Evolutionary conservation across 2,797 vertebrate genomes (phyloP), one percentile per base, ranked within the genome.

Genomic region (Notoglanidium macrostoma): DNA sequence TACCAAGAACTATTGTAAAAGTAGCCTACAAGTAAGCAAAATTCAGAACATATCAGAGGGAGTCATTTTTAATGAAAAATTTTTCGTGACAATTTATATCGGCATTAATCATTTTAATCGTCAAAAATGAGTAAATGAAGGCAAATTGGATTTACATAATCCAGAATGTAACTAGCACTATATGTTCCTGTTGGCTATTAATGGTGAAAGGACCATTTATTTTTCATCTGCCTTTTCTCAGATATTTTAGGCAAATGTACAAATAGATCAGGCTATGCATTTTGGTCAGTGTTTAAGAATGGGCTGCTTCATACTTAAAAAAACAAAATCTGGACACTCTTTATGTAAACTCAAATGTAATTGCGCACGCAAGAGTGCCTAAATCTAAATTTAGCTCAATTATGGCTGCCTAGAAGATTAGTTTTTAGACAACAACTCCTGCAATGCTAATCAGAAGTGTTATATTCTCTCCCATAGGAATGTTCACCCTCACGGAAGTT

Each of bases 401-500:
- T 67, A 2, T 86, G 49, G 35, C 35, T 67, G 8, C 12, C n/a
- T 44, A 63, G 26, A 77, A 46, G 14, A 7, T 63, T 67, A 23
- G 44, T 46, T 74, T 73, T 55, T 32, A 26, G 11, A 55, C 44
- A 83, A 65, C 59, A 51, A 65, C 29, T 26, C 23, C 26, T 68
- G 46, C 26, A 79, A 76, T 80, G 14, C 10, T 87, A 70, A 87
- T 84, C 35, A 72, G 14, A 35, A 86, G 55, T 81, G 80, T 84
- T 89, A 85, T 54, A 68, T 90, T 92, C 90, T 86, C 80, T 86
- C 96, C 87, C 94, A 76, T 92, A 99, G 98, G 97, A 96, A 99
- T 99, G 98, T 99, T 99, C 94, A 98, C 98, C 95, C 98, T 99
- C 94, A 98, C 98, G 87, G 98, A 99, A 97, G 98, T 99, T 95